Evolutionary conservation across 2,888 invertebrate species (phyloP).

Genomic region (Lampropteryx suffumata): DNA sequence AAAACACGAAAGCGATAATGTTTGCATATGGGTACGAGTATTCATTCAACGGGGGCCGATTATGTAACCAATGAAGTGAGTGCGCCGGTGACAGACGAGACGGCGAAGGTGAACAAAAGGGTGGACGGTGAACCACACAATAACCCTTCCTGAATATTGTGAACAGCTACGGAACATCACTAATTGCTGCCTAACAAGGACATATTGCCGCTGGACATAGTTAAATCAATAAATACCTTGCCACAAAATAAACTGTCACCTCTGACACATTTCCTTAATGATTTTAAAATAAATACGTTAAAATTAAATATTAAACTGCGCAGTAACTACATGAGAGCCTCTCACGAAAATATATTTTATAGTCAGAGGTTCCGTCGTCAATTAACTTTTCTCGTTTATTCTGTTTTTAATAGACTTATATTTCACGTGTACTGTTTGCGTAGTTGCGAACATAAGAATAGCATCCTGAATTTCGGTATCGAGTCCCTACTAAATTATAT

Average conservation of each 20-base stretch:
- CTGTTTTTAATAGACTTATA: too few relatives aligned
- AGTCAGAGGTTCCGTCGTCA: too few relatives aligned
- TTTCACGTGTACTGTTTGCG: too few relatives aligned
- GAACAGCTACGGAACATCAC: conserved; percentile 48
- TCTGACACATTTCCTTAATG: conserved; percentile 4
- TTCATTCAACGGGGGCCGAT: conserved; percentile 47
- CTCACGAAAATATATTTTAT: too few relatives aligned
- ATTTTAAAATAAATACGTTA: conserved; percentile 15
- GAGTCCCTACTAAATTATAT: too few relatives aligned
- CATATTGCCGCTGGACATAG: conserved; percentile 32
- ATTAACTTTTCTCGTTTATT: too few relatives aligned
- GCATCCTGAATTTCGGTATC: too few relatives aligned
- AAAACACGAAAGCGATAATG: conserved; percentile 42
- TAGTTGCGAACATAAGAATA: too few relatives aligned
- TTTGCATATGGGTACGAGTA: conserved; percentile 45
- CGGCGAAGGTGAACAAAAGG: conserved; percentile 54
- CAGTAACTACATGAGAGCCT: too few relatives aligned
- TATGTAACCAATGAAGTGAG: conserved; percentile 60
- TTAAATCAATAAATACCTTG: conserved; percentile 14
- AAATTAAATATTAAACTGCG: conserved; percentile 11
- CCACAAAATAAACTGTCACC: conserved; percentile 1
- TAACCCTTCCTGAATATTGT: conserved; percentile 63
- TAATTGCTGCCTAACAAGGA: conserved; percentile 51
- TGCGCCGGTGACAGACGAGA: conserved; percentile 50
- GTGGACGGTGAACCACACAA: conserved; percentile 50